Percentiles rank a stretch among this genome's conserved stretches.
These are phyloP conservation scores for Epinotia demarniana DNA, from an alignment of 2,888 invertebrate species.

Conservation along the genomic window DNA sequence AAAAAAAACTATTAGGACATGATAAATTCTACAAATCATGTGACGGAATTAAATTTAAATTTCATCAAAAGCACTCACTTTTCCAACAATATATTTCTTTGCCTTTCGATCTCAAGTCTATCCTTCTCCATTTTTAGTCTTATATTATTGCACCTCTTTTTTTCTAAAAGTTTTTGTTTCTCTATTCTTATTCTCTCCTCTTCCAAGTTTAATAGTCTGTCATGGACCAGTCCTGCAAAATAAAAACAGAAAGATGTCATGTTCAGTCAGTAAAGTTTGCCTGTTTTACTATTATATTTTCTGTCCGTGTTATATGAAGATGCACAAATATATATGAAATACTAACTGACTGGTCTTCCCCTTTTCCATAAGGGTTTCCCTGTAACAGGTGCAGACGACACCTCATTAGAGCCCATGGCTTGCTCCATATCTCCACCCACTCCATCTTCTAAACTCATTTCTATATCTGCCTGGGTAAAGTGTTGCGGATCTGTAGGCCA, in stretches of 20 bases:
- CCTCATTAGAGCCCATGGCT: constrained; percentile 65
- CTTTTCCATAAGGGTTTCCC: constrained; percentile 66
- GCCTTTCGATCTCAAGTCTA: constrained; percentile 66
- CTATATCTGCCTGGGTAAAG: constrained; percentile 59
- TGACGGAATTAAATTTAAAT: constrained; percentile 1
- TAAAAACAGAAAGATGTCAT: background rate
- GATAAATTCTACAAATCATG: background rate
- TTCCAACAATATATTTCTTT: constrained; percentile 66
- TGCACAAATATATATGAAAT: background rate
- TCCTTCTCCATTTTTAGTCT: constrained; percentile 69
- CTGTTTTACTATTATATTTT: background rate
- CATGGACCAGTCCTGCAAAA: constrained; percentile 63
- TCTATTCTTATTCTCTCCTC: constrained; percentile 69
- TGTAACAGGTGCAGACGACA: constrained; percentile 59
- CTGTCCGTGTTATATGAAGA: background rate
- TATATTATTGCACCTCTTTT: constrained; percentile 69
- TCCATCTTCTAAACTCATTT: constrained; percentile 59
- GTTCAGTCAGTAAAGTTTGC: no score
- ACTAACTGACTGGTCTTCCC: constrained; percentile 65
- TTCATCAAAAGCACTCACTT: constrained; percentile 56
- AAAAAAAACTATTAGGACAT: constrained; percentile 15
- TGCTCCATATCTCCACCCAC: constrained; percentile 55
- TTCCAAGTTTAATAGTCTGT: constrained; percentile 65
- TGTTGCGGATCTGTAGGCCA: constrained; percentile 64
- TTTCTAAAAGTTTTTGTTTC: constrained; percentile 68